These are phyloP conservation scores for Cylloceria caligata DNA, from an alignment of 2,888 invertebrate species.

Conservation along the genomic window DNA sequence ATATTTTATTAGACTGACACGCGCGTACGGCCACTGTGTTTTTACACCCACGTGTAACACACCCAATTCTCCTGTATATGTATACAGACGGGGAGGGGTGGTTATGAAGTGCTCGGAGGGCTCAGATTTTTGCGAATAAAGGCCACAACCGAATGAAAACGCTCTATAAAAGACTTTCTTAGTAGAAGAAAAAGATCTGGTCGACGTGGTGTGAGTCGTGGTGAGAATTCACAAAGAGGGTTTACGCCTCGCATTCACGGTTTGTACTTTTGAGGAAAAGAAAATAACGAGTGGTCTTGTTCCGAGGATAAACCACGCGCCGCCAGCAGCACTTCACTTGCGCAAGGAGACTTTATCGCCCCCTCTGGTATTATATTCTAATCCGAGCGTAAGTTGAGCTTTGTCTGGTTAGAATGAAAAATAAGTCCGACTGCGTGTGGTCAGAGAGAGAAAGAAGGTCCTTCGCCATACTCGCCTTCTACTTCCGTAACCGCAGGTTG, in stretches of 20 bases:
- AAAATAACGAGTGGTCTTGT: constrained; percentile 62
- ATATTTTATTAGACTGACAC: background rate
- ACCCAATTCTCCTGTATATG: background rate
- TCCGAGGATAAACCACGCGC: constrained; percentile 7
- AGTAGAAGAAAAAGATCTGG: constrained; percentile 21
- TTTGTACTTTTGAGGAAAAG: constrained; percentile 45
- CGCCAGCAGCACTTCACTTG: constrained; percentile 51
- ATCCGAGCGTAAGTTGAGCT: constrained; percentile 42
- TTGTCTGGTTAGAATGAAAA: background rate
- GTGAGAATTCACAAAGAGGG: constrained; percentile 42
- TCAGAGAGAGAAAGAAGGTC: background rate
- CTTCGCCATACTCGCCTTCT: constrained; percentile 3
- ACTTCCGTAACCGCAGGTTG: constrained; percentile 14
- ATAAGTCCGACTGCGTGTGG: constrained; percentile 10
- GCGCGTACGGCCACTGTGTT: background rate
- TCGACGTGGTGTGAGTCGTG: background rate
- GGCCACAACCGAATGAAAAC: background rate
- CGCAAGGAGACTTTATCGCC: constrained; percentile 28
- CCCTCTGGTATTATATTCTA: constrained; percentile 39
- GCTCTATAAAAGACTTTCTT: constrained; percentile 22
- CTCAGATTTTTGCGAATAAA: background rate
- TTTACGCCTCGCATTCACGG: constrained; percentile 16
- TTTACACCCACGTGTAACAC: background rate
- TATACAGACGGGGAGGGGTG: no score
- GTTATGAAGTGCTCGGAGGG: background rate